Base-by-base conservation (phyloP, 2,113 vertebrate species). In the Phylloscopus trochiloides region DNA sequence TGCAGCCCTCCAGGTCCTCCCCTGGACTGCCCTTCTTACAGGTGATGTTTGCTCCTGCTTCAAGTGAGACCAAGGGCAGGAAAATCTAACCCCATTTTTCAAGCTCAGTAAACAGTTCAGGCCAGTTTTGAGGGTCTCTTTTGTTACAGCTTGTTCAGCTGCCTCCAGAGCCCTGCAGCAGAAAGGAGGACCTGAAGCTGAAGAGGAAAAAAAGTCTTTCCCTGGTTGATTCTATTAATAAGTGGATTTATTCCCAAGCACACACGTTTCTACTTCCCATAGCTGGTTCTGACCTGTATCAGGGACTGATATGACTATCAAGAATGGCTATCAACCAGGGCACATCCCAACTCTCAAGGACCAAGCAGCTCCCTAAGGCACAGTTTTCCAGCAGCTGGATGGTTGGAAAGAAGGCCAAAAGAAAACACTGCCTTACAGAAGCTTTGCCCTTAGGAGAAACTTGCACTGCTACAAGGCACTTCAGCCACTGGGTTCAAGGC, bases 351-450 rank as follows among this genome's bases (percentile, higher is more conserved):
- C 42, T 66, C 85, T 70, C 74, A 8, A 28, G 54, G 71, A 55
- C 42, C 38, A 5, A 82, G 43, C 50, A 32, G 47, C 66, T 88
- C 87, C 78, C 84, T 59, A 47, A 96, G 51, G 58, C 78, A 66
- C 74, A 48, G 38, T 86, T 83, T 92, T 48, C 38, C 75, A 84
- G 81, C 77, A 82, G 86, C 68, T 92, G 88, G 91, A 66, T 66
- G 55, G 47, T 28, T 92, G 81, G 71, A 94, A 73, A 90, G 58
- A 92, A 82, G 75, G 55, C 87, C 78, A 88, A 83, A 93, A 76
- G 55, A 75, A 88, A 96, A 93, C 47, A 15, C 10, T 66, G 32
- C 67, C 14, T 80, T 17, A 6, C 13, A 40, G 85, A 54, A n/a
- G 47, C 76, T 86, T 62, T 90, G 74, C 66, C 81, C 68, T 31